A percentile compares a stretch with the other conserved stretches of the same genome.
Conservation (phyloP, 64 coral and sea anemone species). For the Stichodactyla helianthus region DNA sequence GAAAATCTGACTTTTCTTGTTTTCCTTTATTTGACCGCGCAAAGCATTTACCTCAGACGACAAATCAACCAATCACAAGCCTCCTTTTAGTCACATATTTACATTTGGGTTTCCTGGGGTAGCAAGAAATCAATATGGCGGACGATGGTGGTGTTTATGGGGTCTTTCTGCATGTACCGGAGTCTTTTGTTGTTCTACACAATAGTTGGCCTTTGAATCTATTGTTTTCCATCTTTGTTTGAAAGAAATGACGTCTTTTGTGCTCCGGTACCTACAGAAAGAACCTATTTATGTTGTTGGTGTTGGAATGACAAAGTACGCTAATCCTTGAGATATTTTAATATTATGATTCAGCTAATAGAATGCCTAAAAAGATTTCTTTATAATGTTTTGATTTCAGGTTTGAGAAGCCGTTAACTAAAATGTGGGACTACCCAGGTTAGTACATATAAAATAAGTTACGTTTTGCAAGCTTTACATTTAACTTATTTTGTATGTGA, state of each 20-base stretch:
- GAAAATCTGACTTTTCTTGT: neutral
- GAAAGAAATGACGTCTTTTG: too few relatives aligned
- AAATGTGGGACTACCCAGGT: constrained; percentile 57
- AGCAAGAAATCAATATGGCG: neutral
- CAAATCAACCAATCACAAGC: neutral
- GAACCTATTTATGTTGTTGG: constrained; percentile 49
- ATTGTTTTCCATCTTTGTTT: too few relatives aligned
- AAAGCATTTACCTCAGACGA: neutral
- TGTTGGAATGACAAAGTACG: constrained; percentile 61
- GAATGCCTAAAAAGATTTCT: too few relatives aligned
- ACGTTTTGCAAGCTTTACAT: too few relatives aligned
- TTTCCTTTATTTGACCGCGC: neutral
- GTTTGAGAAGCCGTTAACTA: constrained; percentile 60
- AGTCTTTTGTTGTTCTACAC: too few relatives aligned
- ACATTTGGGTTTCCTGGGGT: constrained; percentile 13
- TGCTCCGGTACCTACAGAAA: too few relatives aligned
- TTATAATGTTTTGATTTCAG: neutral
- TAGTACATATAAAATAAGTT: neutral
- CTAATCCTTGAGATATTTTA: neutral
- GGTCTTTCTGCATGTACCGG: too few relatives aligned
- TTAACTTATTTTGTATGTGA: too few relatives aligned
- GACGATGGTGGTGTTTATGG: constrained; percentile 36
- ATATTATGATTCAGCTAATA: neutral
- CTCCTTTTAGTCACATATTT: neutral
- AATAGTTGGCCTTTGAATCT: too few relatives aligned